These are phyloP conservation scores for Ambastaia sidthimunki DNA, from an alignment of 2,797 vertebrate genomes.

Conservation along the genomic window DNA sequence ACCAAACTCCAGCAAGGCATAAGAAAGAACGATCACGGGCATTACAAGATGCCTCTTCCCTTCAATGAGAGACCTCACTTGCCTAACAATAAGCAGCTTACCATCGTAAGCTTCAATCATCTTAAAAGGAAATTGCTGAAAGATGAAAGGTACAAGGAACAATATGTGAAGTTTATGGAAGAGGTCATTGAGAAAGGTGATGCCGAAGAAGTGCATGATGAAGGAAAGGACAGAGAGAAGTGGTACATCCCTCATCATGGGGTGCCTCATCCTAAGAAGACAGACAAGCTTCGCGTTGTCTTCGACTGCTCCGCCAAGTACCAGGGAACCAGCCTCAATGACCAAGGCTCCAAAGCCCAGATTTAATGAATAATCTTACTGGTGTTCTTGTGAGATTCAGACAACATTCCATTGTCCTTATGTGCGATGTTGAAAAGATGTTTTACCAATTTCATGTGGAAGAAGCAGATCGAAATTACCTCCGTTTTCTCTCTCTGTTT, in stretches of 20 bases:
- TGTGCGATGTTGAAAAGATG: too few species aligned
- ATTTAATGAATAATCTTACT: not conserved
- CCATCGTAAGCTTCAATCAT: not conserved
- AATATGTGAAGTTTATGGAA: not conserved
- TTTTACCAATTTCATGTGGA: not conserved
- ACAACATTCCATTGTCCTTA: too few species aligned
- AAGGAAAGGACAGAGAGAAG: conserved; percentile 17
- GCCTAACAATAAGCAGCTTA: not conserved
- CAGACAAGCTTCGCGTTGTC: too few species aligned
- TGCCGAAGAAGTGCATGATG: conserved; percentile 16
- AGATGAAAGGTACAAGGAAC: conserved; percentile 2
- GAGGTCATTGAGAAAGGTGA: conserved; percentile 15
- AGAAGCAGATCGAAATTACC: conserved; percentile 8
- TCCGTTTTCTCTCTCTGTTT: not conserved
- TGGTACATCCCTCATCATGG: conserved; percentile 42
- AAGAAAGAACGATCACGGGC: not conserved
- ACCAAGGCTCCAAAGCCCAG: not conserved
- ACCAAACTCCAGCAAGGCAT: conserved; percentile 6
- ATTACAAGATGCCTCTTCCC: not conserved
- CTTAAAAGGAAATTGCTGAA: conserved; percentile 1
- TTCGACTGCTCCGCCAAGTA: too few species aligned
- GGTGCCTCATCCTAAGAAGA: not conserved
- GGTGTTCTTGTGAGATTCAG: too few species aligned
- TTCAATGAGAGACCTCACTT: not conserved
- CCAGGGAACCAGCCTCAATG: not conserved